phyloP scores from a whole-genome alignment of 2,113 vertebrate genomes.

The Tenebrosternarchus preto region DNA sequence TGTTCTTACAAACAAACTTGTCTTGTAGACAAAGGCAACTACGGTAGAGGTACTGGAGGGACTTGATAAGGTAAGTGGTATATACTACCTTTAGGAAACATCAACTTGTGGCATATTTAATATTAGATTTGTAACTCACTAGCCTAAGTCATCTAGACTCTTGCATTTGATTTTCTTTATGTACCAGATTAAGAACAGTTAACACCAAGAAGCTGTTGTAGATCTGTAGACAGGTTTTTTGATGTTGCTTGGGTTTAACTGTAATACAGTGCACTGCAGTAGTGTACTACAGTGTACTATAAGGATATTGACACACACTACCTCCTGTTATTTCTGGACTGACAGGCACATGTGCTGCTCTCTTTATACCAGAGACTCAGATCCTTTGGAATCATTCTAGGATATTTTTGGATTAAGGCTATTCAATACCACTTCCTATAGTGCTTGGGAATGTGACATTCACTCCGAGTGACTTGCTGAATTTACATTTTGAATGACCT shows the following conservation, averaged over 20 bases:
- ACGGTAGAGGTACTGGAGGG: conserved; percentile 93
- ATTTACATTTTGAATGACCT: background rate
- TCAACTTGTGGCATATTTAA: background rate
- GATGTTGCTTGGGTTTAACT: background rate
- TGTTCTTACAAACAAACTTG: conserved; percentile 9
- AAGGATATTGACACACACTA: conserved; percentile 7
- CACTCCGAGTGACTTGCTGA: background rate
- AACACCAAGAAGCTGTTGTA: background rate
- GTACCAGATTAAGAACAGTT: background rate
- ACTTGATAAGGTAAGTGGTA: conserved; percentile 89
- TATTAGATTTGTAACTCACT: background rate
- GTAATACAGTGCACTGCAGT: background rate
- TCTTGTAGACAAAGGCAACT: conserved; percentile 87
- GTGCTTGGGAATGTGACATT: background rate
- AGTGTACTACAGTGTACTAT: conserved; percentile 5
- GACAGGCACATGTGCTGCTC: conserved; percentile 65
- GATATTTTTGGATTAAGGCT: conserved; percentile 61
- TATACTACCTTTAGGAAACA: background rate
- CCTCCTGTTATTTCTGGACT: conserved; percentile 54
- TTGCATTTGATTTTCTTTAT: conserved; percentile 11
- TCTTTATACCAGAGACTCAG: conserved; percentile 17
- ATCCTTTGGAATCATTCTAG: conserved; percentile 30
- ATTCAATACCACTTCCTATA: conserved; percentile 28
- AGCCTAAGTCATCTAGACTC: background rate
- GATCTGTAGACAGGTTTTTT: conserved; percentile 20